Evolutionary conservation across 1,140 invertebrate genomes (phyloP).

Genomic region (Paralvinella palmiformis): DNA sequence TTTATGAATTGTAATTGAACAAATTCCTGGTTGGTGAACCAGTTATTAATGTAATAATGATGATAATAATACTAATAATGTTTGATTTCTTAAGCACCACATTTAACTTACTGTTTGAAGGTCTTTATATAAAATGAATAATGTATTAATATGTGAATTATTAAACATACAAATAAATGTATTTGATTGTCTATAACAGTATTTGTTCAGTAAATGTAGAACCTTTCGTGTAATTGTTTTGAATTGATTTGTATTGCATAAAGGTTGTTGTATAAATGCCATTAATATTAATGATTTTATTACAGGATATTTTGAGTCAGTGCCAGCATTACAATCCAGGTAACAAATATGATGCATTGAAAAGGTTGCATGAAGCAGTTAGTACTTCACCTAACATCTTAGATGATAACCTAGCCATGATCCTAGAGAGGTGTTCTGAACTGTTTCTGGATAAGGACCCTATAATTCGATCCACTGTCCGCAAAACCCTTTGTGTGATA

Average conservation of each 20-base stretch:
- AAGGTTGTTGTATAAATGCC: slow-evolving; percentile 12
- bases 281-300: slow-evolving; percentile 21
- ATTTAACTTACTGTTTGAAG: no score
- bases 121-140: not conserved
- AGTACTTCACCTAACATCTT: slow-evolving; percentile 53
- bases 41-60: no score
- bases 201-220: not conserved
- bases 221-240: not conserved
- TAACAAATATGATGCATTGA: slow-evolving; percentile 63
- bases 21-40: not conserved
- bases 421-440: slow-evolving; percentile 63
- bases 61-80: no score
- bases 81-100: no score
- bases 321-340: slow-evolving; percentile 72
- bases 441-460: slow-evolving; percentile 67
- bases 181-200: not conserved
- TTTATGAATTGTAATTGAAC: no score
- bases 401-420: slow-evolving; percentile 58
- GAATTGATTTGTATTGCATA: slow-evolving; percentile 21
- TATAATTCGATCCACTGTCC: slow-evolving; percentile 61
- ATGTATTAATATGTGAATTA: not conserved
- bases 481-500: slow-evolving; percentile 63
- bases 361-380: slow-evolving; percentile 66
- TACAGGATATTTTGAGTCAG: slow-evolving; percentile 65
- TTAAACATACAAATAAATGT: not conserved